Evolutionary conservation across 2,797 vertebrate genomes (phyloP), one percentile per base, ranked within the genome.

Genomic region (Cryptoprocta ferox): DNA sequence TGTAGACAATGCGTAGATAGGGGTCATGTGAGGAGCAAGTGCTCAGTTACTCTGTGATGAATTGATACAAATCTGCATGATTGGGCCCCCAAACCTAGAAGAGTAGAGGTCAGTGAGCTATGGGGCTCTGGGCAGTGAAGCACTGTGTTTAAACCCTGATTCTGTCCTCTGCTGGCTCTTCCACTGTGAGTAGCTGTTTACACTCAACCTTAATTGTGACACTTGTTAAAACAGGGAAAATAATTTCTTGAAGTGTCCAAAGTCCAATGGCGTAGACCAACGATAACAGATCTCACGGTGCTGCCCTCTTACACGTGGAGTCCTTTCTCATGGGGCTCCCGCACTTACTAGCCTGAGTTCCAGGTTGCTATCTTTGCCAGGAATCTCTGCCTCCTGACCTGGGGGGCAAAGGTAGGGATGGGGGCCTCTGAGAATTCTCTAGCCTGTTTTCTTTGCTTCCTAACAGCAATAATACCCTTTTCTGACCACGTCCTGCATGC

Each of bases 401-500:
- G 75, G 26, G 70, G 30, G 10, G 16, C 19, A 37, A 10, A 79
- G 79, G 28, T 37, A 6, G 88, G 53, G 7, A 24, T 6, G 2
- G 28, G 4, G 37, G 1, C 9, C 10, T 50, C 37, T 1, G 1
- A 37, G 16, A 13, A 32, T 37, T 15, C 37, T 89, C 10, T 39
- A 15, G 48, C 63, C 30, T 61, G 39, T 21, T 50, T 11, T 63
- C n/a, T 5, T 63, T 11, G 39, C 37, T 81, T 78, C 18, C n/a
- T 45, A 9, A 26, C 32, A 37, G 6, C 11, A n/a, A 11, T 16
- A 26, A 10, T 26, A 26, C 5, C 12, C 30, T 37, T 59, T 65
- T 26, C n/a, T 39, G 35, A 28, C 65, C 1, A 7, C 12, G 0
- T 24, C 24, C 32, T 3, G 0, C 0, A 0, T 45, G 21, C 48